Evolutionary conservation across 2,888 invertebrate species (phyloP).

Genomic region (Rotaria macrura): DNA sequence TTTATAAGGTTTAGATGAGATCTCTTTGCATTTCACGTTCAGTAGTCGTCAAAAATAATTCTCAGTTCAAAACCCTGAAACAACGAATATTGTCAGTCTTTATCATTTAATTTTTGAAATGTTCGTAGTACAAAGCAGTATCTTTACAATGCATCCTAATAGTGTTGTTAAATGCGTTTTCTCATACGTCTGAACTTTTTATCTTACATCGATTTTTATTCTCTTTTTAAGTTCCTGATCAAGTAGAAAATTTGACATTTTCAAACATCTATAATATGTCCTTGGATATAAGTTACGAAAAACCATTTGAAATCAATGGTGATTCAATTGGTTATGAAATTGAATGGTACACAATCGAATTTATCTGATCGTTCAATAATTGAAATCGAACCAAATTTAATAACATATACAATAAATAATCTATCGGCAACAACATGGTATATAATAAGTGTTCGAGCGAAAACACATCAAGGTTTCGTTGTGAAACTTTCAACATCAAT

Average conservation of each 20-base stretch:
- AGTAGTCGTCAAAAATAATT: too few species aligned
- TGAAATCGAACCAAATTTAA: conserved; percentile 36
- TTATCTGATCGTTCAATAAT: conserved; percentile 17
- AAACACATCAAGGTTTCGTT: conserved; percentile 73
- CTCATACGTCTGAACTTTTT: too few species aligned
- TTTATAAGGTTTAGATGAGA: too few species aligned
- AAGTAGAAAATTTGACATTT: conserved; percentile 29
- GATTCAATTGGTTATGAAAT: conserved; percentile 25
- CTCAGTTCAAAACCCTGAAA: too few species aligned
- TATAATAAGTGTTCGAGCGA: conserved; percentile 75
- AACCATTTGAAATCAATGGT: conserved; percentile 27
- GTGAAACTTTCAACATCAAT: conserved; percentile 71
- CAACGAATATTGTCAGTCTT: too few species aligned
- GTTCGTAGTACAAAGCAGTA: too few species aligned
- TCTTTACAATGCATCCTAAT: too few species aligned
- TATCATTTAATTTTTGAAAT: too few species aligned
- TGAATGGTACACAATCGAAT: background rate
- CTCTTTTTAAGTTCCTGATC: conserved; percentile 24
- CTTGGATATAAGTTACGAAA: conserved; percentile 27
- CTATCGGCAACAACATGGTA: conserved; percentile 72
- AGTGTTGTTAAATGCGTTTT: too few species aligned
- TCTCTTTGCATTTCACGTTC: too few species aligned
- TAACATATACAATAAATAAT: conserved; percentile 44
- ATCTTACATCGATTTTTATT: background rate
- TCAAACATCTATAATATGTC: conserved; percentile 31